Conservation (phyloP, 2,888 invertebrate species). For the Macaria liturata region DNA sequence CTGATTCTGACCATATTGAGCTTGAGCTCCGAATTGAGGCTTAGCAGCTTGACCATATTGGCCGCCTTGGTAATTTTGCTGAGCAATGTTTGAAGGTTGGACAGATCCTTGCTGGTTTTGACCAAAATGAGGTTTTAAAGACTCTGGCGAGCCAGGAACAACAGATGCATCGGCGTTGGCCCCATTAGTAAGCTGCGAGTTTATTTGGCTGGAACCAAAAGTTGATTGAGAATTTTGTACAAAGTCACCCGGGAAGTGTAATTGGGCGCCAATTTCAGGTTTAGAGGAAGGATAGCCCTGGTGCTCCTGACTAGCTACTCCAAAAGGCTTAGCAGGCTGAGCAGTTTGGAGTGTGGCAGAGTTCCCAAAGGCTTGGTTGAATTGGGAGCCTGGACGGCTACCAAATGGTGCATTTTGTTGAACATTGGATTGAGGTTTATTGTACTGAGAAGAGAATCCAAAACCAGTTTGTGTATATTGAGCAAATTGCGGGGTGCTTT, state of each 20-base stretch:
- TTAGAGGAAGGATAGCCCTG: constrained; percentile 25
- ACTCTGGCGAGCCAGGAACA: constrained; percentile 8
- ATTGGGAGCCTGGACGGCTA: not conserved
- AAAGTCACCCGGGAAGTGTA: constrained; percentile 17
- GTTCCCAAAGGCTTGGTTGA: constrained; percentile 6
- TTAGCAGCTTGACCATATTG: constrained; percentile 34
- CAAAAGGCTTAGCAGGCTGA: constrained; percentile 16
- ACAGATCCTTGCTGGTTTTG: constrained; percentile 21
- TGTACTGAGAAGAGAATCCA: not conserved
- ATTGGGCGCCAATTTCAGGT: constrained; percentile 24
- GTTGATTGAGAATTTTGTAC: constrained; percentile 18
- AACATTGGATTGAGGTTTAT: too few species aligned
- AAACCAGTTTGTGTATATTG: constrained; percentile 17
- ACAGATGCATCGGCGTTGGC: constrained; percentile 6
- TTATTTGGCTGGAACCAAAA: constrained; percentile 11
- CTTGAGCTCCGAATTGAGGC: constrained; percentile 34
- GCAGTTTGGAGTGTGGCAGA: constrained; percentile 5
- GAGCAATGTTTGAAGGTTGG: constrained; percentile 15
- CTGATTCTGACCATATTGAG: constrained; percentile 21
- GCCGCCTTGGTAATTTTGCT: constrained; percentile 24
- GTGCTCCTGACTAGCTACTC: constrained; percentile 10
- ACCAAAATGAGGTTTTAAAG: constrained; percentile 18
- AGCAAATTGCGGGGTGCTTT: constrained; percentile 14
- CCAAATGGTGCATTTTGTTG: constrained; percentile 4
- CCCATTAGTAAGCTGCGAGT: constrained; percentile 8